Evolutionary conservation across 2,888 invertebrate genomes (phyloP).

Genomic region (Lypha dubia): DNA sequence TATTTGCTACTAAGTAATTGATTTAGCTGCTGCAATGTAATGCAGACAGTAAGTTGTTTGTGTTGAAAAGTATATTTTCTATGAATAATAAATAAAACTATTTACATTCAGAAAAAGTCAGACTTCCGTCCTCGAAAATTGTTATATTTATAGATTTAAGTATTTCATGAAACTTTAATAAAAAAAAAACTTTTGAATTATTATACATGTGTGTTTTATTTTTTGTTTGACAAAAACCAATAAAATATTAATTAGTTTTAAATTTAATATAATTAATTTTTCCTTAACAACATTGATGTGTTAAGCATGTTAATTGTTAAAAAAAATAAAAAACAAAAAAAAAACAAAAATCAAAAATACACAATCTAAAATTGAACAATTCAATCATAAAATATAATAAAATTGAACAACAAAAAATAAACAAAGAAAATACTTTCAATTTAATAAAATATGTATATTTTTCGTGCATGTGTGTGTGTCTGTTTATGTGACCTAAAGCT

Average conservation of each 20-base stretch:
- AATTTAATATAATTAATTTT: constrained; percentile 53
- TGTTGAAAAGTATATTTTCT: no score
- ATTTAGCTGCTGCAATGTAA: no score
- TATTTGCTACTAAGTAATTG: no score
- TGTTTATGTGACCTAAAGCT: no score
- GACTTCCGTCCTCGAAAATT: no score
- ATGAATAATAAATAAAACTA: no score
- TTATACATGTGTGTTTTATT: constrained; percentile 2
- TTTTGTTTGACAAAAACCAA: constrained; percentile 12
- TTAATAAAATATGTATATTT: constrained; percentile 52
- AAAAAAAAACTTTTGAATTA: constrained; percentile 27
- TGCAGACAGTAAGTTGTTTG: no score
- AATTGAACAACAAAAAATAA: constrained; percentile 2
- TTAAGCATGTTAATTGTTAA: constrained; percentile 47
- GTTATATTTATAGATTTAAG: no score
- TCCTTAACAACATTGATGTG: constrained; percentile 26
- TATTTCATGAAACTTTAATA: neutral
- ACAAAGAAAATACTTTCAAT: constrained; percentile 49
- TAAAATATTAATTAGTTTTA: constrained; percentile 41
- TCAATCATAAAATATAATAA: constrained; percentile 46
- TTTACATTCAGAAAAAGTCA: no score
- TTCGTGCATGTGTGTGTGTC: neutral
- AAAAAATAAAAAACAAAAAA: no score
- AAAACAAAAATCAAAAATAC: neutral
- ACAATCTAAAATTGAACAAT: constrained; percentile 15